Conservation (phyloP, 2,797 vertebrate species). For the Eulemur albifrons region DNA sequence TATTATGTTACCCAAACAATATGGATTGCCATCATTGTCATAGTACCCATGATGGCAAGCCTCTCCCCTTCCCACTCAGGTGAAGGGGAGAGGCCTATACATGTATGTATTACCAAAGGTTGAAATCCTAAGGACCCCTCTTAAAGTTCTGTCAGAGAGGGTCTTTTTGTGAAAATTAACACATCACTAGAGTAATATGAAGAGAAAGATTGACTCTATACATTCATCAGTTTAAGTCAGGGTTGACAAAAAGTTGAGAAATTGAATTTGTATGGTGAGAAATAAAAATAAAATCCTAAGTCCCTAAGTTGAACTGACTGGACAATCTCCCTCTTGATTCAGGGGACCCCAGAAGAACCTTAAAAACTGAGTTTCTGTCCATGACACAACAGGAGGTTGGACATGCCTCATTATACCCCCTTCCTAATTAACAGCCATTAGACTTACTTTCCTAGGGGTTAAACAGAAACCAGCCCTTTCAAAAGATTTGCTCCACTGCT, state of each 20-base stretch:
- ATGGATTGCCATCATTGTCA: background rate
- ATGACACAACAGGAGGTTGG: background rate
- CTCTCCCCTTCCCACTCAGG: background rate
- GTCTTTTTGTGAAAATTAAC: background rate
- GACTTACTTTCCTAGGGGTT: background rate
- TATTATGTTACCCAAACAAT: background rate
- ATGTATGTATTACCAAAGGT: fast-evolving
- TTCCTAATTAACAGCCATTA: background rate
- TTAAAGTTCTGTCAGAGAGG: background rate
- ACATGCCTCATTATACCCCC: background rate
- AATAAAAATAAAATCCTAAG: background rate
- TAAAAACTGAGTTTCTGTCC: background rate
- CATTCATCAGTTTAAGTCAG: background rate
- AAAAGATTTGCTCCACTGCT: background rate
- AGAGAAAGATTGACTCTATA: background rate
- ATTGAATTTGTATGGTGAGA: background rate
- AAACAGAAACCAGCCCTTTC: background rate
- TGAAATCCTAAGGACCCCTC: background rate
- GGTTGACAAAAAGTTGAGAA: background rate
- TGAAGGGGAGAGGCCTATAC: fast-evolving
- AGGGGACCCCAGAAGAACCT: background rate
- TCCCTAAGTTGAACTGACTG: background rate
- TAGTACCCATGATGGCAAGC: background rate
- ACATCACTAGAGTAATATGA: background rate
- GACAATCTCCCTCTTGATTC: background rate